Base-by-base conservation (phyloP, 2,888 invertebrate species). In the Drosophila melanocephala region DNA sequence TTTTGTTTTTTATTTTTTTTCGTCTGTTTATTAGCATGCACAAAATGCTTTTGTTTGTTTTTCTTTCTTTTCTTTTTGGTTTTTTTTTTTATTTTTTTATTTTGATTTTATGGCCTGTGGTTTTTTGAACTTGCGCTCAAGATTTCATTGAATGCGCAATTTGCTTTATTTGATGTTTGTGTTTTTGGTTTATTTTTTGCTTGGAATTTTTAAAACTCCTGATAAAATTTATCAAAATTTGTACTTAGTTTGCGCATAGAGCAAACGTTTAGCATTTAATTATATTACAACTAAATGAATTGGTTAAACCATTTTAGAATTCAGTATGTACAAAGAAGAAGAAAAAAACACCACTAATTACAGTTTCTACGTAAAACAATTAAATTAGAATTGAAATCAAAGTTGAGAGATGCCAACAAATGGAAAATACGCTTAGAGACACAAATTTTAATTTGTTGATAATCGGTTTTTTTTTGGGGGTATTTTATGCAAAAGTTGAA, bases 101-200 rank as follows among this genome's bases (percentile, higher is more conserved):
- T 75, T 66, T 71, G 72, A 55, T 60, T 64, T 77, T 65, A 66
- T 76, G 53, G 72, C 57, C 47, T 65, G 52, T 32, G 81, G 81
- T 64, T 79, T 77, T 73, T 81, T 81, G 81, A 81, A 81, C 81
- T 81, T 73, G 63, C 52, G 72, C 77, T 56, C 37, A 47, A 60
- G 66, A 77, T 79, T 79, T 79, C 35, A 78, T 56, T 62, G 67
- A 79, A 55, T 80, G 77, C 77, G 80, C 80, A 74, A 51, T 74
- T 52, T 68, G 59, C 69, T 64, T 76, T 58, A 59, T 68, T 63
- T 76, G 59, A 47, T 35, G 39, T 33, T 67, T 35, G 52, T 53
- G 52, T 55, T 59, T 58, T 35, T 59, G 33, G 37, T 51, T 56
- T 58, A 44, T 52, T 47, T 52, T 65, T 50, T 42, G 44, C 12